These are phyloP conservation scores for Linnaemya tessellans DNA, from an alignment of 2,888 invertebrate genomes.

Conservation along the genomic window DNA sequence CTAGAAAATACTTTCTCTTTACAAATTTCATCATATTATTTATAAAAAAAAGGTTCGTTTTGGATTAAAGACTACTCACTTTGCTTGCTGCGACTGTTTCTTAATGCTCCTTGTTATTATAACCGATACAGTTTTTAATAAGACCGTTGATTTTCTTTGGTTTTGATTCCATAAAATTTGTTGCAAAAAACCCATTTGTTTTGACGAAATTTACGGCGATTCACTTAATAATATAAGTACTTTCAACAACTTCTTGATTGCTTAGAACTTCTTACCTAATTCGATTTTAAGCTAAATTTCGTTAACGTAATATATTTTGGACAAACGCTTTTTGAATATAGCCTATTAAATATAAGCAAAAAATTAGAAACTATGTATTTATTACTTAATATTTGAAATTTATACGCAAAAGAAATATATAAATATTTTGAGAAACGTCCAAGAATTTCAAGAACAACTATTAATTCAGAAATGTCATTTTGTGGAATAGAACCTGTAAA, in stretches of 20 bases:
- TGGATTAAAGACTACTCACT: constrained; percentile 35
- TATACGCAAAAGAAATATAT: constrained; percentile 20
- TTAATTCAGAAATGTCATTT: constrained; percentile 59
- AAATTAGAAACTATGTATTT: not conserved
- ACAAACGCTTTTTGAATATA: not conserved
- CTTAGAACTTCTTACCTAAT: constrained; percentile 14
- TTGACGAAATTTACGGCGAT: constrained; percentile 31
- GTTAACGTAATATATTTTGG: not conserved
- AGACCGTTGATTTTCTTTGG: constrained; percentile 41
- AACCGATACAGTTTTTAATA: constrained; percentile 49
- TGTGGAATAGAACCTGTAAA: constrained; percentile 45
- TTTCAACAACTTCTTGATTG: constrained; percentile 16
- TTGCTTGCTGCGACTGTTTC: constrained; percentile 65
- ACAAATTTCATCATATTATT: not conserved
- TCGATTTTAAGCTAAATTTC: not conserved
- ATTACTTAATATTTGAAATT: constrained; percentile 45
- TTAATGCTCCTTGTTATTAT: constrained; percentile 60
- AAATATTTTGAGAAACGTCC: constrained; percentile 53
- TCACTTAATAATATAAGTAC: constrained; percentile 26
- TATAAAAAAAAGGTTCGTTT: not conserved
- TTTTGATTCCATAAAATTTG: constrained; percentile 60
- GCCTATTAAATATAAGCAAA: not conserved
- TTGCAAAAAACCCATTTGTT: constrained; percentile 68
- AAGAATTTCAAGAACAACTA: constrained; percentile 39
- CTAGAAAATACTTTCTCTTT: constrained; percentile 37